Evolutionary conservation across 2,888 invertebrate genomes (phyloP).

Genomic region (Gerosis bhagava): DNA sequence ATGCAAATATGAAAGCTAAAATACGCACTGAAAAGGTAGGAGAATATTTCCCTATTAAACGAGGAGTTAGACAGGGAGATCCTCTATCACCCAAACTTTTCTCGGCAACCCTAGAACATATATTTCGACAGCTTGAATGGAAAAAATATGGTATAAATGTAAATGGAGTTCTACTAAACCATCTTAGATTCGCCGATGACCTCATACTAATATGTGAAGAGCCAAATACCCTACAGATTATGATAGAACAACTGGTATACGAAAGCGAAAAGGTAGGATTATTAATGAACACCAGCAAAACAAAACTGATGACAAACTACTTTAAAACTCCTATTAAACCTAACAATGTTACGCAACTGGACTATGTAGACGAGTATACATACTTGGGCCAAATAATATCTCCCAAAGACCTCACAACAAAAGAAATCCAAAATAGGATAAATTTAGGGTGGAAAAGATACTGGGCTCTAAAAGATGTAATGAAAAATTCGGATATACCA

Average conservation of each 20-base stretch:
- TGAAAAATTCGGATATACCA: neutral
- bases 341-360: neutral
- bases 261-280: slow-evolving; percentile 1
- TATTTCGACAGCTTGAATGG: neutral
- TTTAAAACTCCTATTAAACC: neutral
- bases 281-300: neutral
- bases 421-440: no score
- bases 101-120: neutral
- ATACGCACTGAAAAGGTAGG: no score
- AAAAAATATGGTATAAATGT: neutral
- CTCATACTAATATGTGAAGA: neutral
- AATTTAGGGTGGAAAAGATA: neutral
- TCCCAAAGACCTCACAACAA: no score
- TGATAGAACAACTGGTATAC: neutral
- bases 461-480: no score
- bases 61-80: no score
- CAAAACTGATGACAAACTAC: neutral
- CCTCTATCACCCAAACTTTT: neutral
- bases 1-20: no score
- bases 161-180: neutral
- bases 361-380: neutral
- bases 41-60: no score
- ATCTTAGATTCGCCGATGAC: neutral
- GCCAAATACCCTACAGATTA: neutral
- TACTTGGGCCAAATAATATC: neutral